Evolutionary conservation across 2,113 vertebrate species (phyloP), one percentile per base, ranked within the genome.

Genomic region (Tragulus kanchil): DNA sequence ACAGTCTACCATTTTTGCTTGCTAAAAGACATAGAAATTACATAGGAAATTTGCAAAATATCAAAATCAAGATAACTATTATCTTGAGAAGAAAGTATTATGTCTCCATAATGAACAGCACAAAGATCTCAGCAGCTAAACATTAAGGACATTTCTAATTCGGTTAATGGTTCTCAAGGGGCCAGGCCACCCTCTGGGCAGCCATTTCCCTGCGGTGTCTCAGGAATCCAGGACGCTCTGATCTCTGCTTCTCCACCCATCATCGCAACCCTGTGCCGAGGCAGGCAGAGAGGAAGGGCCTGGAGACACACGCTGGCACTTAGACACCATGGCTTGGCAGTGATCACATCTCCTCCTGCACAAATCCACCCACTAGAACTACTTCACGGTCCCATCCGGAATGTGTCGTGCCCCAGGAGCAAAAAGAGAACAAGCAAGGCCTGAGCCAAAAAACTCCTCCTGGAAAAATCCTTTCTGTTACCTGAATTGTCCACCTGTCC

Each of bases 271-370:
- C 21, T 58, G 8, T 59, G 14, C 56, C n/a, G 23, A 45, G 2
- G 77, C 12, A 4, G 62, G 11, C 2, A 79, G n/a, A 31, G 50
- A 56, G 16, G 9, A 56, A 48, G 58, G 36, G 14, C 31, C 58
- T 17, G 45, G 71, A 75, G 54, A 52, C 0, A 0, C 8, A 8
- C 6, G 0, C 71, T 17, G 45, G 45, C 8, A 17, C 14, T 11
- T 23, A 48, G 45, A 3, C 11, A 14, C 31, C 71, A n/a, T 26
- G 21, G 48, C 19, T 15, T 26, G 14, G 58, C 26, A 61, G 36
- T 3, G 28, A 3, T 17, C 21, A 8, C 1, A 1, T 6, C 6
- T 23, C 28, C 28, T n/a, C 48, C 31, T 3, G 0, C 23, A 52
- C 28, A 62, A 45, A 5, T 42, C 28, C 58, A n/a, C 3, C 11